Conservation (phyloP, 64 coral and sea anemone species). For the Stichodactyla helianthus region DNA sequence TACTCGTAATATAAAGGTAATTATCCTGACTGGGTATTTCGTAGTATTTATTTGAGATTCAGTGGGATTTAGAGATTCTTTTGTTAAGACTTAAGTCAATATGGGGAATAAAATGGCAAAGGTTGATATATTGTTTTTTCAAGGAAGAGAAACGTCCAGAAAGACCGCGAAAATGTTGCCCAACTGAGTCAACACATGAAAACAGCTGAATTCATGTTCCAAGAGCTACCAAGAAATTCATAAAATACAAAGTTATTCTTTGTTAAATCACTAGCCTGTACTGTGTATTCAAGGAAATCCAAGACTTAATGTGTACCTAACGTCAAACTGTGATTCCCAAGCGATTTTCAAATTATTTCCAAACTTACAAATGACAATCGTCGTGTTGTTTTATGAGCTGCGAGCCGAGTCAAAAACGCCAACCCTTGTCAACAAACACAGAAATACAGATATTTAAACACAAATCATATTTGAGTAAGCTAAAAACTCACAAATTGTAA, state of each 20-base stretch:
- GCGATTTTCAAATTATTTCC: not conserved
- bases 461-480: not conserved
- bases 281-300: not conserved
- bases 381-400: not conserved
- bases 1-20: not conserved
- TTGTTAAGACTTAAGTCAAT: not conserved
- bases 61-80: not conserved
- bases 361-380: constrained; percentile 1
- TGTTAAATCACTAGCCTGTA: not conserved
- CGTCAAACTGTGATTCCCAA: constrained; percentile 8
- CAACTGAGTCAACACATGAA: not conserved
- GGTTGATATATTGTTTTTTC: not conserved
- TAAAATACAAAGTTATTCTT: not conserved
- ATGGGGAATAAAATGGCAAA: not conserved
- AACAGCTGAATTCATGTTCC: not conserved
- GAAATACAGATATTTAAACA: not conserved
- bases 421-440: not conserved
- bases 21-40: not conserved
- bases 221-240: not conserved
- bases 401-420: not conserved
- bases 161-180: not conserved
- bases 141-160: not conserved
- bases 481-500: not conserved
- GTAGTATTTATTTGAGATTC: not conserved
- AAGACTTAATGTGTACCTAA: not conserved